These are phyloP conservation scores for Excalfactoria chinensis DNA, from an alignment of 2,113 vertebrate species.

Conservation along the genomic window DNA sequence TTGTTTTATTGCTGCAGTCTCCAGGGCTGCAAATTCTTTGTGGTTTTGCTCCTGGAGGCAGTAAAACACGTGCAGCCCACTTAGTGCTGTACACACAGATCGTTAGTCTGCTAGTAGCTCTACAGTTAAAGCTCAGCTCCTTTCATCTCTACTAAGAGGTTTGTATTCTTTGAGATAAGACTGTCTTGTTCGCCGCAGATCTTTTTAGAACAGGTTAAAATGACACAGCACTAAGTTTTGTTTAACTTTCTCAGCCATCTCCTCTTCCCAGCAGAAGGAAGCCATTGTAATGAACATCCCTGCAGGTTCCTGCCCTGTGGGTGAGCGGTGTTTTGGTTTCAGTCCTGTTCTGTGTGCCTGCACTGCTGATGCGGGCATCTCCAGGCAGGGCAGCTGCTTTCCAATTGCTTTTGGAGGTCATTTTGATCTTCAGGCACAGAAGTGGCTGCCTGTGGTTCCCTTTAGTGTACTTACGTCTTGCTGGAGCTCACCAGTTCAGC, in stretches of 20 bases:
- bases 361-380: background rate
- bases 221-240: background rate
- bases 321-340: background rate
- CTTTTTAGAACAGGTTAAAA: background rate
- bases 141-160: background rate
- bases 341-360: background rate
- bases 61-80: fast-evolving
- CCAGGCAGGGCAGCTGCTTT: fast-evolving
- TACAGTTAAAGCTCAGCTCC: background rate
- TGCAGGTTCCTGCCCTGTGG: background rate
- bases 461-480: background rate
- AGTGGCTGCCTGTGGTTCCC: background rate
- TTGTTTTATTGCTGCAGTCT: fast-evolving
- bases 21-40: background rate
- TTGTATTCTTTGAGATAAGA: background rate
- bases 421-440: background rate
- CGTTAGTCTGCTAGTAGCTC: background rate
- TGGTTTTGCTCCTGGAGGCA: background rate
- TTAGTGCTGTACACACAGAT: background rate
- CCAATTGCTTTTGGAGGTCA: background rate
- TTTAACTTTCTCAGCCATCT: background rate
- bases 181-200: background rate
- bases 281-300: background rate
- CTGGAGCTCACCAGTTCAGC: background rate
- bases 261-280: background rate